Percentiles rank a stretch among this genome's conserved stretches.
Evolutionary conservation across 2,888 invertebrate species (phyloP).

Genomic region (Phortica magna): DNA sequence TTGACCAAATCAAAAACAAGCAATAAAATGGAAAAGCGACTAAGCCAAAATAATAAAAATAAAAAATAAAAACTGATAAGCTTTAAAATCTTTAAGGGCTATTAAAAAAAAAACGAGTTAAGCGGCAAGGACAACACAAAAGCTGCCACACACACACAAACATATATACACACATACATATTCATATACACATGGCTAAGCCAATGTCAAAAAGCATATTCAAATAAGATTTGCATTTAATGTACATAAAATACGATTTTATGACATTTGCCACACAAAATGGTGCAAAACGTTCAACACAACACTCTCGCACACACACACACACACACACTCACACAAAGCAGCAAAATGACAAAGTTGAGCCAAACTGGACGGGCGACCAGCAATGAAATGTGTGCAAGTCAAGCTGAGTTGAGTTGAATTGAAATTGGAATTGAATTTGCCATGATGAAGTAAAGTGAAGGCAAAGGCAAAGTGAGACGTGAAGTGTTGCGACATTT

Average conservation of each 20-base stretch:
- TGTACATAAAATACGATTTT: slow-evolving; percentile 53
- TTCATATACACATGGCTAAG: background rate
- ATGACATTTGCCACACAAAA: slow-evolving; percentile 42
- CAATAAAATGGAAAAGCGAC: slow-evolving; percentile 3
- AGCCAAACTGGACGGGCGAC: background rate
- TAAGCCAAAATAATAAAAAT: background rate
- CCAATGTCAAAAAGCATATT: slow-evolving; percentile 32
- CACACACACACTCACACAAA: slow-evolving; percentile 42
- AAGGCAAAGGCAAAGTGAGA: background rate
- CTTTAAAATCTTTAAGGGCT: slow-evolving; percentile 43
- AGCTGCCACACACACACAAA: slow-evolving; percentile 48
- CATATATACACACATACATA: background rate
- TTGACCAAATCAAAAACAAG: slow-evolving; percentile 4
- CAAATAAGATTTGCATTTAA: slow-evolving; percentile 58
- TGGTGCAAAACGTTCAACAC: background rate
- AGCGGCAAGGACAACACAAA: slow-evolving; percentile 42
- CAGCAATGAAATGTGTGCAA: slow-evolving; percentile 5
- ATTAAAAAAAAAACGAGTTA: slow-evolving; percentile 33
- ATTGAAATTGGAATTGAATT: background rate
- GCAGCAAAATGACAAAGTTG: background rate
- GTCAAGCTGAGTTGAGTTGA: background rate
- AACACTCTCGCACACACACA: background rate
- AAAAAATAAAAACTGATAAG: slow-evolving; percentile 4
- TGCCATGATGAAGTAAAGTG: too few species aligned
- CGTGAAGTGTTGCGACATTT: background rate